Base-by-base conservation (phyloP, 2,888 invertebrate species). In the Cataglyphis cursor region DNA sequence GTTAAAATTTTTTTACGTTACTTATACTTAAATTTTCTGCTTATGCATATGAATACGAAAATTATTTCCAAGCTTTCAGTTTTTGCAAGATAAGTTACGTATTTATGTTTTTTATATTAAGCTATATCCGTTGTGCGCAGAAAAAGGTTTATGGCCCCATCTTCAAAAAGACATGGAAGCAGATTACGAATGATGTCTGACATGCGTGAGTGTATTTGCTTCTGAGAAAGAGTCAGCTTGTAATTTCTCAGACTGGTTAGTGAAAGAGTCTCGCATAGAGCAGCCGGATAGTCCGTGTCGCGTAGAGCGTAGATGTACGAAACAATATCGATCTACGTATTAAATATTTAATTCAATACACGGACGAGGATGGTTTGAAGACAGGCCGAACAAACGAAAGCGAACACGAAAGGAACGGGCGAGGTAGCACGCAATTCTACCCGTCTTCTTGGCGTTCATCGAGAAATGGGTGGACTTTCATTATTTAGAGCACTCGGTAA, bases 291-390 rank as follows among this genome's bases (percentile, higher is more conserved):
- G 85, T 86, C 82, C 81, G 81, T 84, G 87, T 86, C 88, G 81
- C 85, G 80, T 68, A 57, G 48, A 61, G 41, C 73, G 74, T 65
- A 74, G 82, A 85, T 81, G 66, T 85, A 86, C 81, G 83, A 85
- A 90, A 89, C 82, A 78, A 84, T 91, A 93, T 93, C 91, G 93
- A 93, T 92, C 93, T 86, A 81, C 6, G 76, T 88, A 90, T 92
- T 92, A 91, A 91, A 93, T 93, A 93, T 93, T 93, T 90, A 93
- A 92, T 93, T 51, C 93, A 92, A 93, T 93, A 93, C 91, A 90
- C 91, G 85, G 75, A 82, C 82, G 82, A 70, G 84, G 85, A 84
- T 83, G 90, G 86, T 88, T 87, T 88, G 89, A 90, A 90, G 90
- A 89, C 89, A 85, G 87, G 73, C 65, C 76, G 83, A 74, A 76